Base-by-base conservation (phyloP, 2,113 vertebrate genomes). In the Urocynchramus pylzowi region DNA sequence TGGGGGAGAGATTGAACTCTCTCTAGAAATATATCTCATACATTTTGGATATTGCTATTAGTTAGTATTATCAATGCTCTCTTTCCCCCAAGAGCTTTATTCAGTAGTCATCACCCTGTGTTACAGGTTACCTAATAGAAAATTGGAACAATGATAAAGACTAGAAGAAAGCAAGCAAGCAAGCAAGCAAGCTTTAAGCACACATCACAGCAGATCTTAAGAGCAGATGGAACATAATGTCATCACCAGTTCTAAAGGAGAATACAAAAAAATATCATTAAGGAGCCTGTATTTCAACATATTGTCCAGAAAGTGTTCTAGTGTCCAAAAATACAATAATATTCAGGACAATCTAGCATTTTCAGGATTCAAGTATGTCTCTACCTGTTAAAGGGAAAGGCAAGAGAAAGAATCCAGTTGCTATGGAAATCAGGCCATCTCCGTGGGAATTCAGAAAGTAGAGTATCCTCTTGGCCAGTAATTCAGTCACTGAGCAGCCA, bases 401-500 rank as follows among this genome's bases (percentile, higher is more conserved):
- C 81, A 95, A 94, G 86, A 63, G 73, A 75, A 54, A 92, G 67
- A 95, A 94, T 95, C 80, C 92, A 95, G 97, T 97, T 97, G 96
- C 97, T 97, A 97, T 97, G 97, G 97, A 97, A 97, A 97, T 97
- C 80, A 93, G 95, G 70, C 89, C 94, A 97, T 97, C 97, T 96
- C 97, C 93, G 93, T 95, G 97, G 97, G 97, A 97, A 97, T 97
- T 97, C 87, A 91, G 84, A 75, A 94, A 95, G 77, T 45, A 91
- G 82, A 90, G 67, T 96, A 93, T 96, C 78, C 89, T 95, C 94
- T 93, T 96, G 96, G 84, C 87, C 91, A 92, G 80, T 93, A 97
- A 95, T 95, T 95, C 93, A 96, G 60, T 93, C 78, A 85, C 83
- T 54, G 78, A 96, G 87, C 92, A 93, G 59, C 76, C 64, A 74